Base-by-base conservation (phyloP, 2,797 vertebrate genomes). In the Macropodus opercularis region DNA sequence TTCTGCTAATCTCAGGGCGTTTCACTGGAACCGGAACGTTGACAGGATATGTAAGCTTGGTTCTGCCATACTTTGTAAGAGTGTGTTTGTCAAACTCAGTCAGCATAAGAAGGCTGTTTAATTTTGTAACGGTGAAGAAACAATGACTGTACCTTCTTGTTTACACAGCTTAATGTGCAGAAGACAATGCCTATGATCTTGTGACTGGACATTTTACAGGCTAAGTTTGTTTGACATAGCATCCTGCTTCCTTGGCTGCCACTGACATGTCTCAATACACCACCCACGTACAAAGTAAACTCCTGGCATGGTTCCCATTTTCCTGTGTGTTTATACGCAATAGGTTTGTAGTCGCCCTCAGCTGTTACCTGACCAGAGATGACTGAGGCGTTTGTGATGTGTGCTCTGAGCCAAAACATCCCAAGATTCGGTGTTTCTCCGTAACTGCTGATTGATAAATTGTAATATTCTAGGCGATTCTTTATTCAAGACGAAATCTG, bases 31-130 rank as follows among this genome's bases (percentile, higher is more conserved):
- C 78, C 72, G 68, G 77, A 29, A 49, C 43, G 61, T 27, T 19
- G 42, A 63, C 65, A 77, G 82, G 84, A 86, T 82, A 57, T 78
- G 52, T 74, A 63, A 67, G 36, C 26, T 59, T 57, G 7, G 47
- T 29, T 39, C 56, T 57, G 18, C 22, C 23, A 12, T 26, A 2
- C 22, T 29, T 7, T n/a, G n/a, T 43, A 15, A 53, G 23, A 24
- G 3, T 66, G 1, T 36, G 57, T 79, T 63, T 72, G 38, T 49
- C n/a, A 21, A 19, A 22, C 24, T 53, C 23, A 35, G 1, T 48
- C 32, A 48, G 13, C 8, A 8, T 35, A 17, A 17, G 15, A 6
- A 44, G 24, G 32, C 22, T 79, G 69, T 86, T 82, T 78, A 31
- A 50, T 61, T 58, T 44, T 17, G 19, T 47, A 36, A 6, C n/a